phyloP scores from a whole-genome alignment of 2,113 vertebrate species.

The Tinamus guttatus region DNA sequence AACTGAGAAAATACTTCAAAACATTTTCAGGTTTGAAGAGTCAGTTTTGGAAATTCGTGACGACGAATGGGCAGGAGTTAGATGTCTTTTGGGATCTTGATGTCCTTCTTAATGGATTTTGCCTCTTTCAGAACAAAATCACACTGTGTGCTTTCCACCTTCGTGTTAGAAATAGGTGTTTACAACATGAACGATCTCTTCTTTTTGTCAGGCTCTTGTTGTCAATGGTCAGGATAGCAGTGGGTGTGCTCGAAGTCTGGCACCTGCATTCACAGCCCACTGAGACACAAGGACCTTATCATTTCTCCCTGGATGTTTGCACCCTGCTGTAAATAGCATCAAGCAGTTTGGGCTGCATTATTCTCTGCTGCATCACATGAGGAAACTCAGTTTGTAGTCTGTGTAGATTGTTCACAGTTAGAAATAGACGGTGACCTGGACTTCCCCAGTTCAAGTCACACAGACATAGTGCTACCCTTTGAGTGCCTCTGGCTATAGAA shows the following conservation, averaged over 20 bases:
- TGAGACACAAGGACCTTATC: background rate
- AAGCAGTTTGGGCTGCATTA: background rate
- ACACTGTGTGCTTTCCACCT: background rate
- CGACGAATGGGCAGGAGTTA: background rate
- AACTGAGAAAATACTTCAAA: background rate
- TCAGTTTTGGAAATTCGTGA: background rate
- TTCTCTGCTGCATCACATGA: background rate
- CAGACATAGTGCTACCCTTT: background rate
- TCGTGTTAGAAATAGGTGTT: background rate
- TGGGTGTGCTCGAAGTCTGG: background rate
- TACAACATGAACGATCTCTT: background rate
- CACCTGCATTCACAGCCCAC: background rate
- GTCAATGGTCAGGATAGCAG: background rate
- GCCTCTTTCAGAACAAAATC: background rate
- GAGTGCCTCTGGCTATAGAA: background rate
- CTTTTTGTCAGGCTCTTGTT: background rate
- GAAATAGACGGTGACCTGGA: background rate
- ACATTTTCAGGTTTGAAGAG: background rate
- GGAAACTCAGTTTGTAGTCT: background rate
- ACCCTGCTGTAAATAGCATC: accelerated
- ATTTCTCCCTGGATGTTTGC: background rate
- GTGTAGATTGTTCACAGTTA: background rate
- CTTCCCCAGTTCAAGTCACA: background rate
- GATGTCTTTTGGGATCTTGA: background rate
- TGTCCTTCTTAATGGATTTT: background rate